phyloP scores from a whole-genome alignment of 2,888 invertebrate species.

The Shargacucullia verbasci region DNA sequence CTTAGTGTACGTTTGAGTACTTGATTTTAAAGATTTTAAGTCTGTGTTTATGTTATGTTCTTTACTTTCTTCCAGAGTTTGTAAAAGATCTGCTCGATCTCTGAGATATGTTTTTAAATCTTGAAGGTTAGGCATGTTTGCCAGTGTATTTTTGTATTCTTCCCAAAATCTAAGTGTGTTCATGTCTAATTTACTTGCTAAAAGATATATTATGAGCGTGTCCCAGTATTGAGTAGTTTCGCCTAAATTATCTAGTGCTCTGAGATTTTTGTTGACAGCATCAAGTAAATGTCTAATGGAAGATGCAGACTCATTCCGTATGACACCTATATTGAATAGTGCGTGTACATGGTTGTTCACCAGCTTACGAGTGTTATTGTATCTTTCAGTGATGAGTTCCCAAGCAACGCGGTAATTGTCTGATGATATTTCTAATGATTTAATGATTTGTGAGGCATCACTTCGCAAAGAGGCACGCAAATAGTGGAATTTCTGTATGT shows the following conservation, averaged over 20 bases:
- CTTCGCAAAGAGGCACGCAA: slow-evolving; percentile 8
- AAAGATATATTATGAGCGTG: neutral
- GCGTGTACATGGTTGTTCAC: neutral
- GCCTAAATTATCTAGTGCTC: neutral
- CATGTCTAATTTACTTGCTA: neutral
- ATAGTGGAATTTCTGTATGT: slow-evolving; percentile 3
- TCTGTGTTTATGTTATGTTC: neutral
- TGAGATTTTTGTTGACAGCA: neutral
- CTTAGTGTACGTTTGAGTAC: neutral
- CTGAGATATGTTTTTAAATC: too few relatives aligned
- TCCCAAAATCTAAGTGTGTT: neutral
- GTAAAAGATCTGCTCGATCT: neutral
- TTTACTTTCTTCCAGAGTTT: neutral
- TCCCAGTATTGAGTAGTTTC: neutral
- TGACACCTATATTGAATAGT: neutral
- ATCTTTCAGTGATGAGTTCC: neutral
- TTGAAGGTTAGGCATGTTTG: neutral
- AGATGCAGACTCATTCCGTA: neutral
- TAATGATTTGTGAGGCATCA: slow-evolving; percentile 2
- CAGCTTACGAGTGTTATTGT: neutral
- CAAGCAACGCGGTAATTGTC: slow-evolving; percentile 4
- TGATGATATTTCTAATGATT: slow-evolving; percentile 5
- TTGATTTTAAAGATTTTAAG: too few relatives aligned
- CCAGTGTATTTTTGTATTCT: neutral
- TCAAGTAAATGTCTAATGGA: neutral